Evolutionary conservation across 2,797 vertebrate genomes (phyloP).

Genomic region (Hoplostethus mediterraneus): DNA sequence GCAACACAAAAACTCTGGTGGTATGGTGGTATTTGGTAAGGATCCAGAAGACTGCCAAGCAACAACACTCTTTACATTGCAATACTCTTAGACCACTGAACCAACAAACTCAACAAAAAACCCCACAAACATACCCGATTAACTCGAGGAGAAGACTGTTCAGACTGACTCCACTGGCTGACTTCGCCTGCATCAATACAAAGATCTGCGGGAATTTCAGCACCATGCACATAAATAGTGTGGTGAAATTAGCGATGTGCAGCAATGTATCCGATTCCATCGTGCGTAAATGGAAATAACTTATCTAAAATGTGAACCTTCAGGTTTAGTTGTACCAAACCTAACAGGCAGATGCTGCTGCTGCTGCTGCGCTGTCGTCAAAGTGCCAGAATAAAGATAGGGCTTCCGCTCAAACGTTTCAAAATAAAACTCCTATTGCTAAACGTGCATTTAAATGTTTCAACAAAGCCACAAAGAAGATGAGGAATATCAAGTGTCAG

Average conservation of each 20-base stretch:
- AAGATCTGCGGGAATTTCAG: slow-evolving; percentile 88
- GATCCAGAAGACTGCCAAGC: too few species aligned
- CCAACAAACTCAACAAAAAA: not conserved
- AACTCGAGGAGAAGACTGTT: slow-evolving; percentile 84
- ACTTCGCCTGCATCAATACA: slow-evolving; percentile 76
- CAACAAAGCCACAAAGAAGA: too few species aligned
- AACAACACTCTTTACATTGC: too few species aligned
- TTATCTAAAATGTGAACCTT: not conserved
- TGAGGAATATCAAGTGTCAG: too few species aligned
- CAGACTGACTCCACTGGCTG: slow-evolving; percentile 80
- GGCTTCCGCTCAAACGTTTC: slow-evolving; percentile 10
- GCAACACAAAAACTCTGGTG: too few species aligned
- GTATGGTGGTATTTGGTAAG: too few species aligned
- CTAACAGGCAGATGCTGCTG: not conserved
- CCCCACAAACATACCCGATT: slow-evolving; percentile 71
- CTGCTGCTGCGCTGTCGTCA: not conserved
- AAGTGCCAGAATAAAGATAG: rapidly evolving
- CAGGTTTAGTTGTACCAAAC: not conserved
- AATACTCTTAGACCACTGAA: too few species aligned
- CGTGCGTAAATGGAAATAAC: not conserved
- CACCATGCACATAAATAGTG: slow-evolving; percentile 83
- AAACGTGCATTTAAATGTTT: too few species aligned
- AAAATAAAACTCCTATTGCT: slow-evolving; percentile 31
- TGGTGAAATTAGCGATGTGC: slow-evolving; percentile 84
- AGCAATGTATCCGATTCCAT: slow-evolving; percentile 75